These are phyloP conservation scores for Philotrypesis tridentata DNA, from an alignment of 1,140 invertebrate species.

Conservation along the genomic window DNA sequence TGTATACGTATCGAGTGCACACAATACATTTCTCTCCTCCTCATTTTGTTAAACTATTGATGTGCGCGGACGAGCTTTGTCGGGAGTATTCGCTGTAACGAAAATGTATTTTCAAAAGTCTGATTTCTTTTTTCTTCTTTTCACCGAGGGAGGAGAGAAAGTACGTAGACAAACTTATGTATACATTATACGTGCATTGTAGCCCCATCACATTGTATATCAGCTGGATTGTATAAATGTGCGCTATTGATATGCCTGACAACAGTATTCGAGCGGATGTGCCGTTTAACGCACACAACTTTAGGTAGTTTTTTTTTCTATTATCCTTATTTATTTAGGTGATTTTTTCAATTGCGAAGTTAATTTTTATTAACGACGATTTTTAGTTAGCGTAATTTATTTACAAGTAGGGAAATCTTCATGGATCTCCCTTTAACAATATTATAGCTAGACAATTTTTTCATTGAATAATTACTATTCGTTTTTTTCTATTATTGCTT, in stretches of 20 bases:
- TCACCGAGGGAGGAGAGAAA: neutral
- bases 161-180: neutral
- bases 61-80: no score
- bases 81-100: neutral
- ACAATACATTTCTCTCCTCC: neutral
- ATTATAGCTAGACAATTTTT: constrained; percentile 44
- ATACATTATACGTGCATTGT: constrained; percentile 2
- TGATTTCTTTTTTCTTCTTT: neutral
- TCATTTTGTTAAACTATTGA: neutral
- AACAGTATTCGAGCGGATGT: constrained; percentile 16
- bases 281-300: neutral
- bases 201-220: neutral
- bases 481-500: constrained; percentile 3
- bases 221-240: constrained; percentile 16
- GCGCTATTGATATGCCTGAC: constrained; percentile 5
- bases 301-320: constrained; percentile 9
- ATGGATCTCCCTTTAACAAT: neutral
- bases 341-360: neutral
- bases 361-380: constrained; percentile 12
- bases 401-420: neutral
- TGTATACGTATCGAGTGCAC: neutral
- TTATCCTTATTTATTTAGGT: neutral
- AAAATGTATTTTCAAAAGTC: constrained; percentile 9
- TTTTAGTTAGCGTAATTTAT: constrained; percentile 40
- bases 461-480: constrained; percentile 31